phyloP scores from a whole-genome alignment of 1,140 invertebrate genomes.

The Sycophila sp. region DNA sequence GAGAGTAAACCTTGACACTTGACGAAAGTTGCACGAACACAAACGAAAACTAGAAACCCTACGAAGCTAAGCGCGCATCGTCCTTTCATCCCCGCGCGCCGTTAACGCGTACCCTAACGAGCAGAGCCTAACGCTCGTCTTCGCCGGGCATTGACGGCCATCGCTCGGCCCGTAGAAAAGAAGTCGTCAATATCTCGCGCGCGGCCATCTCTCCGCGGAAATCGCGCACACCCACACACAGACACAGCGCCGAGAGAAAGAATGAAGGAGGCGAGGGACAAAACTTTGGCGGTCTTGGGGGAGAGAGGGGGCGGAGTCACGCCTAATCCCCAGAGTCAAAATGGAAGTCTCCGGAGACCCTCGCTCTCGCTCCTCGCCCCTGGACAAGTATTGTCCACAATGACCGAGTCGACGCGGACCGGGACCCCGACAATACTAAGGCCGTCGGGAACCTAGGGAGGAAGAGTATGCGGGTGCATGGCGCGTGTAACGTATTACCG shows the following conservation, averaged over 20 bases:
- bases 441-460: conserved; percentile 1
- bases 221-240: conserved; percentile 38
- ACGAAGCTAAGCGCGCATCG: no score
- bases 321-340: conserved; percentile 67
- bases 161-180: conserved; percentile 46
- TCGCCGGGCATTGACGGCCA: conserved; percentile 20
- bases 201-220: conserved; percentile 39
- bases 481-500: conserved; percentile 51
- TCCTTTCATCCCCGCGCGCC: no score
- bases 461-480: conserved; percentile 32
- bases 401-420: conserved; percentile 50
- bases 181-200: conserved; percentile 62
- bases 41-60: no score
- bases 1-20: no score
- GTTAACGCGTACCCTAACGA: no score
- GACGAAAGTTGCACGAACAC: no score
- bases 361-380: background rate
- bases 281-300: conserved; percentile 54
- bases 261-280: conserved; percentile 48
- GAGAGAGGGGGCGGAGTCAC: conserved; percentile 62
- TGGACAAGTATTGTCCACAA: conserved; percentile 54
- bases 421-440: conserved; percentile 52
- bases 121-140: no score
- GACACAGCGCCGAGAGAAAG: conserved; percentile 31
- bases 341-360: conserved; percentile 66